Conservation (phyloP, 2,113 vertebrate genomes). For the Ctenodactylus gundi region DNA sequence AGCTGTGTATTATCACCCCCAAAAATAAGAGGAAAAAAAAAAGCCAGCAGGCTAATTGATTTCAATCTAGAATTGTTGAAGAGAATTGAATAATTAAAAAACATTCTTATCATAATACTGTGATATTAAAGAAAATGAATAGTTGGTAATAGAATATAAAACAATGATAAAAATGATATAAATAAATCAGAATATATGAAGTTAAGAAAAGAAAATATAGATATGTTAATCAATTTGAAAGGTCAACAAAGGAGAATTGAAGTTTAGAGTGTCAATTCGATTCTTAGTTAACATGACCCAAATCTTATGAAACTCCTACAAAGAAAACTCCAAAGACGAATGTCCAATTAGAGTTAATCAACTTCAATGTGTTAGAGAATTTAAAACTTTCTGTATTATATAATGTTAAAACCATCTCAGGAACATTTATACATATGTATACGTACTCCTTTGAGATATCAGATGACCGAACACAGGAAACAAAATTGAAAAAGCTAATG, state of each 20-base stretch:
- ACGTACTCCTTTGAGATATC: slow-evolving; percentile 20
- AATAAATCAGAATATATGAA: background rate
- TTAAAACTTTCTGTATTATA: background rate
- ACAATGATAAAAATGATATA: background rate
- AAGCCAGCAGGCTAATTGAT: background rate
- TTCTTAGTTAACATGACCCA: background rate
- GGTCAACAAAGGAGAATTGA: background rate
- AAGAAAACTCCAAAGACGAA: background rate
- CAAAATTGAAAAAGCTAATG: slow-evolving; percentile 43
- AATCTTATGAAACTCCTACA: background rate
- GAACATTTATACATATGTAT: slow-evolving; percentile 3
- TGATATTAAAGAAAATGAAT: background rate
- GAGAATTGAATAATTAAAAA: background rate
- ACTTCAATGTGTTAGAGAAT: background rate
- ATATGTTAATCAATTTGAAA: background rate
- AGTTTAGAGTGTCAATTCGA: background rate
- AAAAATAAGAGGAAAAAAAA: background rate
- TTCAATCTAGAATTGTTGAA: slow-evolving; percentile 24
- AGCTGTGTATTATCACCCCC: background rate
- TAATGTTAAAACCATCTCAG: background rate
- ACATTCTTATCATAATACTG: background rate
- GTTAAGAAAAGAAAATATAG: background rate
- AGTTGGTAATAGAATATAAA: background rate
- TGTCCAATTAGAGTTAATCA: slow-evolving; percentile 34
- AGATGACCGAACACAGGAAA: slow-evolving; percentile 39